Percentiles rank a stretch among this genome's conserved stretches.
phyloP scores from a whole-genome alignment of 1,140 invertebrate genomes.

The Plectrocnemia conspersa region DNA sequence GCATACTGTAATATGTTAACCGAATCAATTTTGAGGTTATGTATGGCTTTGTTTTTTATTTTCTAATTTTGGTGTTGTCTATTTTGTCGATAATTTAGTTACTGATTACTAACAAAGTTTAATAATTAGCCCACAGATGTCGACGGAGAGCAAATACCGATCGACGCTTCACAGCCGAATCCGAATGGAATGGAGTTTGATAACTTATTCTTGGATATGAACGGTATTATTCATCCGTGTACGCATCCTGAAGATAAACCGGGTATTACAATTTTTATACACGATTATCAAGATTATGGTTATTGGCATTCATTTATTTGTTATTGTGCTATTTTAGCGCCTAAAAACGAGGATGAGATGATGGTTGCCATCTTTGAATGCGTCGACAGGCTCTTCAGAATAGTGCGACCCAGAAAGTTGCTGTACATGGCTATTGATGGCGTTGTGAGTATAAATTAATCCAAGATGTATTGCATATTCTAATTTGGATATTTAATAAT shows the following conservation, averaged over 20 bases:
- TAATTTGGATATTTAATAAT: neutral
- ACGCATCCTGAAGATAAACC: conserved; percentile 96
- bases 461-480: conserved; percentile 13
- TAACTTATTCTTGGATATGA: conserved; percentile 99
- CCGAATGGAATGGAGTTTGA: conserved; percentile 98
- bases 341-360: conserved; percentile 99
- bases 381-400: conserved; percentile 93
- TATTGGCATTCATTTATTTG: too few species aligned
- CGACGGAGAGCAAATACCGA: conserved; percentile 63
- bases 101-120: too few species aligned
- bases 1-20: too few species aligned
- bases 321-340: conserved; percentile 56
- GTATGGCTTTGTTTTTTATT: too few species aligned
- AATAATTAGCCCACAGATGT: conserved; percentile 57
- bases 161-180: conserved; percentile 85
- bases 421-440: conserved; percentile 99
- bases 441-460: conserved; percentile 63
- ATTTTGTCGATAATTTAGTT: too few species aligned
- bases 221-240: conserved; percentile 99
- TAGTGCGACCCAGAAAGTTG: conserved; percentile 90
- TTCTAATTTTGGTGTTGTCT: too few species aligned
- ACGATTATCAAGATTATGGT: too few species aligned
- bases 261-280: conserved; percentile 26
- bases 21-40: too few species aligned
- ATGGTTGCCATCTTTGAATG: conserved; percentile 99